Evolutionary conservation across 2,888 invertebrate genomes (phyloP), one percentile per base, ranked within the genome.

Genomic region (Tridacna gigas): DNA sequence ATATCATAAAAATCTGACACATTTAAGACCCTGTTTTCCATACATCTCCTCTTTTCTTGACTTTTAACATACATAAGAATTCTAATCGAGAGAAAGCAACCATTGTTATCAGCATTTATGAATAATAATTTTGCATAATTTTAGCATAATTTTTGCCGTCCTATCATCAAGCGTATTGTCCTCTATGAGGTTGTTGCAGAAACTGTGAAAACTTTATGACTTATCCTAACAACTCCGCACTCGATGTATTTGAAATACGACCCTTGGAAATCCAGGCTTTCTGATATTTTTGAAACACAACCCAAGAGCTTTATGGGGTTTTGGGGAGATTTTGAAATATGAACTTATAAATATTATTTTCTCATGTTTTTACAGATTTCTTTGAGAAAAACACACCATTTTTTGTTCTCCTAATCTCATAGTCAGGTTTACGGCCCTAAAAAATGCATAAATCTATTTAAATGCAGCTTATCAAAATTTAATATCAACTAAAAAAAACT

Each of bases 71-170:
- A 47, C 63, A 75, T 65, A 75, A 75, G 61, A 47, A 63, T 77
- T 77, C 56, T 69, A 73, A 73, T 76, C 60, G 26, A 48, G 45
- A 82, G 67, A 82, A 82, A 69, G 76, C 26, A 18, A 25, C 69
- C 65, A 76, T 83, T 79, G 82, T 83, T 75, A 65, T 45, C 47
- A 25, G 51, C 60, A 48, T 51, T 66, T 77, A 74, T 79, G 80
- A 84, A 84, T 78, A 74, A 69, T 81, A 80, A 78, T 81, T 80
- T 77, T 77, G 69, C 77, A 82, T 80, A 86, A 78, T 79, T 82
- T 74, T 77, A 77, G 75, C 75, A 75, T 75, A 75, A 75, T 65
- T 74, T 63, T 26, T 18, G 45, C 12, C 63, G 13, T n/a, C 13
- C 15, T n/a, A 37, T 37, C 67, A 26, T 18, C 67, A 37, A 13